Base-by-base conservation (phyloP, 1,140 invertebrate species). In the Zaprionus capensis region DNA sequence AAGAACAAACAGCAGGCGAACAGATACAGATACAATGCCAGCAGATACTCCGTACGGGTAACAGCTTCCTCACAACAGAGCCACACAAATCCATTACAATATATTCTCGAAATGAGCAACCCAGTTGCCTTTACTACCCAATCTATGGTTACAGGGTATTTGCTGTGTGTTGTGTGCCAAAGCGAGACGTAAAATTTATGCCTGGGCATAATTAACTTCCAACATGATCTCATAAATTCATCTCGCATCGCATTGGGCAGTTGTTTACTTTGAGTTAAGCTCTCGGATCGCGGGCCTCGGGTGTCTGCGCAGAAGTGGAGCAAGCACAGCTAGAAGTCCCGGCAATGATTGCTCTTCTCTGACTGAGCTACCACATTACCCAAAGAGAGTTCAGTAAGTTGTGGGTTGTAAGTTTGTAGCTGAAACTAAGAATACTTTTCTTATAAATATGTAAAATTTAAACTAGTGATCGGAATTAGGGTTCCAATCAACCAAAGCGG, bases 221-320 rank as follows among this genome's bases (percentile, higher is more conserved):
- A 88, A 84, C 82, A 88, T 88, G 84, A 87, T 88, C 83, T 87
- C 84, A 87, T 87, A 87, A 88, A 87, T 88, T 88, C 84, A 78
- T 81, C 74, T 88, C 84, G 80, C 80, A 71, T 78, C 81, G 55
- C 44, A 34, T 74, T 44, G 53, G 55, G 59, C 64, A 78, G 68
- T 86, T 82, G 83, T 82, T 82, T 87, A 82, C 73, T 82, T 82
- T 62, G 61, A 20, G 55, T 51, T 67, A 69, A 61, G 61, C 63
- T 81, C 11, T 81, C 11, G n/a, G 58, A 67, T 63, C 38, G 44
- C 36, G 12, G 22, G 26, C 56, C 56, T 46, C 34, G 34, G 12
- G 11, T 38, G 14, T 38, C 61, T 46, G 2, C 51, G 67, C 77
- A 79, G 57, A 87, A 86, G 82, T 87, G 80, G 82, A 86, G 82